Base-by-base conservation (phyloP, 1,140 invertebrate genomes). In the Drosophila repletoides region DNA sequence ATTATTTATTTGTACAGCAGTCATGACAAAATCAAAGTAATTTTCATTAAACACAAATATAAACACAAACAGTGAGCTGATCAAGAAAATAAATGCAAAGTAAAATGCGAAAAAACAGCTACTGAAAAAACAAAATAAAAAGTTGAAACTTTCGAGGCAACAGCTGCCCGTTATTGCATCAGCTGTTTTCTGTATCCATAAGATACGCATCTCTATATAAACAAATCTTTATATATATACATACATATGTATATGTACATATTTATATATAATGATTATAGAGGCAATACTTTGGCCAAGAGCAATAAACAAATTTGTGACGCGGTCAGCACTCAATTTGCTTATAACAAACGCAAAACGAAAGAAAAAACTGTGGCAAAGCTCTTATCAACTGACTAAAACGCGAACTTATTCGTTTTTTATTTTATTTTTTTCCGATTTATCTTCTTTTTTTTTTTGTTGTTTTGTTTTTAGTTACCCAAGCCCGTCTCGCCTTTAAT, bases 181-280 rank as follows among this genome's bases (percentile, higher is more conserved):
- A 81, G 69, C 81, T 73, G 77, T 40, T 75, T 41, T 46, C 12
- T 74, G 61, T 81, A 59, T 83, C 61, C 63, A 49, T 49, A 29
- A 76, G 72, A 81, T 80, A 64, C 66, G 2, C 55, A 38, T 68
- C 12, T 38, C 38, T 56, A 55, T 36, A 58, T 33, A 64, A 2
- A 41, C 14, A 40, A 29, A 52, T 36, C 5, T 38, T 3, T 10
- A 38, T 51, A 19, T n/a, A 22, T 17, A 19, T 19, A 52, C 21
- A 51, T 41, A 38, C 34, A 46, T 33, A 12, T 21, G 22, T 38
- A 7, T 33, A 48, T 43, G 10, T 33, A 38, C 26, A 3, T 17
- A 10, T n/a, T 15, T 22, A 29, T 55, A 34, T 10, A 33, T 31
- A 52, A 56, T 52, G 51, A 49, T 75, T 70, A 51, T 38, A 36